Evolutionary conservation across 53 echinoderm and acorn worm genomes (phyloP).

Genomic region (Temnopleurus reevesii): DNA sequence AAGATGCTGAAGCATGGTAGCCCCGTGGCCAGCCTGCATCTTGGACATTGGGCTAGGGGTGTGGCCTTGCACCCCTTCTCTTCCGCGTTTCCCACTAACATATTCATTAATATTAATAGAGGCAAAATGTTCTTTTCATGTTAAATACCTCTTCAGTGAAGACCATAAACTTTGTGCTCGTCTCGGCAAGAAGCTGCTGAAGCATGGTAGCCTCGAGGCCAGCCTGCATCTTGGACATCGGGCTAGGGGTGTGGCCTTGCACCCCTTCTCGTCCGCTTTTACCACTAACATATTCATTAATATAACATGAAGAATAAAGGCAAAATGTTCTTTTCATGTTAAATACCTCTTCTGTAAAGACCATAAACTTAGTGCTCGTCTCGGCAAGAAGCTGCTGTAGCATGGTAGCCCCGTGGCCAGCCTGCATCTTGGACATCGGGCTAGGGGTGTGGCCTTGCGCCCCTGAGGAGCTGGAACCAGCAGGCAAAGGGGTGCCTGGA

Average conservation of each 20-base stretch:
- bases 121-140: too few relatives aligned
- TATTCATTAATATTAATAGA: too few relatives aligned
- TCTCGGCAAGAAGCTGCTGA: conserved; percentile 93
- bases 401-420: conserved; percentile 91
- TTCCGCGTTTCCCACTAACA: too few relatives aligned
- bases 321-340: too few relatives aligned
- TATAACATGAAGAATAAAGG: too few relatives aligned
- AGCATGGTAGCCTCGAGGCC: conserved; percentile 94
- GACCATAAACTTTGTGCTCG: conserved; percentile 97
- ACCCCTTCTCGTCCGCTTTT: too few relatives aligned
- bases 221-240: conserved; percentile 78
- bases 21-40: conserved; percentile 90
- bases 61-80: conserved; percentile 46
- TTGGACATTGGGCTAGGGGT: conserved; percentile 88
- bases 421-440: conserved; percentile 81
- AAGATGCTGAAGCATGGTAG: conserved; percentile 91
- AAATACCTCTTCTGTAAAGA: conserved; percentile 94
- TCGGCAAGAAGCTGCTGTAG: conserved; percentile 96
- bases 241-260: conserved; percentile 79
- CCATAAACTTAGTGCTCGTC: conserved; percentile 95
- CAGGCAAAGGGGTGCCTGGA: conserved; percentile 28
- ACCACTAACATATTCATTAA: too few relatives aligned
- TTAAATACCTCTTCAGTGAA: conserved; percentile 92
- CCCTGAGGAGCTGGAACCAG: conserved; percentile 2
- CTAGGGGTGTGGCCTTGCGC: conserved; percentile 76